A percentile compares a stretch with the other conserved stretches of the same genome.
Conservation (phyloP, 2,797 vertebrate species). For the Hypotaenidia philippensis region DNA sequence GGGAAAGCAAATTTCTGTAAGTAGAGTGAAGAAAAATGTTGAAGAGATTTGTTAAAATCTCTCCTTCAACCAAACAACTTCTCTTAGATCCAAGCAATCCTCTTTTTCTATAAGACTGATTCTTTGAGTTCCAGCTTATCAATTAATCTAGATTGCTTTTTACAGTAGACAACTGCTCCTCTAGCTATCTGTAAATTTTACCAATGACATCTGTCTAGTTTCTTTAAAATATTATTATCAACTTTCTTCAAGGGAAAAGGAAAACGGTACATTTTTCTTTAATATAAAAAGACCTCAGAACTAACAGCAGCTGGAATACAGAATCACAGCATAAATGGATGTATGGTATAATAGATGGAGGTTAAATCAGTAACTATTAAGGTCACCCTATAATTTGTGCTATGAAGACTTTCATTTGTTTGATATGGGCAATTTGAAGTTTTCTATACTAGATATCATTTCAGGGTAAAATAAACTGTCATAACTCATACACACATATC, state of each 20-base stretch:
- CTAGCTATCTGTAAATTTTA: neutral
- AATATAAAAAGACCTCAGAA: neutral
- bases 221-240: neutral
- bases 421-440: neutral
- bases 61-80: neutral
- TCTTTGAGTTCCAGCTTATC: neutral
- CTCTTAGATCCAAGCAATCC: neutral
- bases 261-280: neutral
- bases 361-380: neutral
- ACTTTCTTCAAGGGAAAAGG: neutral
- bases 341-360: neutral
- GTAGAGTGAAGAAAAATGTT: neutral
- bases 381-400: neutral
- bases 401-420: neutral
- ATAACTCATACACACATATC: neutral
- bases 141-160: neutral
- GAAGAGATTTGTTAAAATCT: neutral
- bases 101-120: neutral
- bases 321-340: neutral
- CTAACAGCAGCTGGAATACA: neutral
- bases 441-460: neutral
- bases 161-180: neutral
- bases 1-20: neutral
- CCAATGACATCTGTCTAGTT: neutral
- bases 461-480: neutral